These are phyloP conservation scores for Pandemis heparana DNA, from an alignment of 2,888 invertebrate genomes.

Conservation along the genomic window DNA sequence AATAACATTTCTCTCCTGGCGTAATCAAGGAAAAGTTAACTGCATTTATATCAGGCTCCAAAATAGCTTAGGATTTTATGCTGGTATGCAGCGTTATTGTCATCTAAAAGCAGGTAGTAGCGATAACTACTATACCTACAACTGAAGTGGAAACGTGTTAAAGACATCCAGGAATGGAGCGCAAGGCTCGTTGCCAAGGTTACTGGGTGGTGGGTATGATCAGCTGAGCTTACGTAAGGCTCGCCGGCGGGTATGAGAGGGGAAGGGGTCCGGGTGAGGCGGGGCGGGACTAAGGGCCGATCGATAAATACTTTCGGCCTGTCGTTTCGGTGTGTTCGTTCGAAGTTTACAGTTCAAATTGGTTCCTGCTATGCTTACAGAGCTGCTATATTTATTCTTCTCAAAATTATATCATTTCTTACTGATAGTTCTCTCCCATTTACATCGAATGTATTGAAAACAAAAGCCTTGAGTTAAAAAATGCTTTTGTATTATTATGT, in stretches of 20 bases:
- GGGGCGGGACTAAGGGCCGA: conserved; percentile 38
- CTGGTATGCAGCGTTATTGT: neutral
- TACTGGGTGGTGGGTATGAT: conserved; percentile 41
- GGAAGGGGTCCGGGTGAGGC: conserved; percentile 24
- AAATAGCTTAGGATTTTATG: neutral
- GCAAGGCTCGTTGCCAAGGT: conserved; percentile 37
- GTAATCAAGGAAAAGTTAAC: too few species aligned
- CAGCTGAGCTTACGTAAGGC: conserved; percentile 42
- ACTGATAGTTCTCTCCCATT: neutral
- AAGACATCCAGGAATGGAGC: conserved; percentile 18
- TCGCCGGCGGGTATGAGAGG: conserved; percentile 25
- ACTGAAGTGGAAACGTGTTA: neutral
- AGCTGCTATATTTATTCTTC: neutral
- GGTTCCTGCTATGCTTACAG: neutral
- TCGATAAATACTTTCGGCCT: conserved; percentile 40
- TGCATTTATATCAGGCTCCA: neutral
- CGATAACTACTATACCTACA: neutral
- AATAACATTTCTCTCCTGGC: too few species aligned
- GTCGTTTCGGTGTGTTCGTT: conserved; percentile 25
- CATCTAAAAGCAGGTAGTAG: neutral
- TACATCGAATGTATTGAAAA: too few species aligned
- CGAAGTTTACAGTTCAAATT: conserved; percentile 8
- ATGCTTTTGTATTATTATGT: too few species aligned
- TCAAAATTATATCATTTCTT: neutral
- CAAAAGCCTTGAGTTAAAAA: too few species aligned